Percentiles rank a stretch among this genome's conserved stretches.
phyloP scores from a whole-genome alignment of 2,797 vertebrate genomes.

The Oreochromis grahami region DNA sequence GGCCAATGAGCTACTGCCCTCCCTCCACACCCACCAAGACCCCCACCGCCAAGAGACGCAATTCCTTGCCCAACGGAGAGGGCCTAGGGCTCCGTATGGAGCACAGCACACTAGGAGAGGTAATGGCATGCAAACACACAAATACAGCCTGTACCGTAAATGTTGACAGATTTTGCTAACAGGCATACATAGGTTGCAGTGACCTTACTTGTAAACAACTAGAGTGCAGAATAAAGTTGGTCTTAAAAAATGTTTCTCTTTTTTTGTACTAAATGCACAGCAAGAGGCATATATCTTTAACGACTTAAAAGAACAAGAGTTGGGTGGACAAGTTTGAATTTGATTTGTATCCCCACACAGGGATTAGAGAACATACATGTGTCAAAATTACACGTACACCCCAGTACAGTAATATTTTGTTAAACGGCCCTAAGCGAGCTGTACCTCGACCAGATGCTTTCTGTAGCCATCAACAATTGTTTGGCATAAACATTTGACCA shows the following conservation, averaged over 20 bases:
- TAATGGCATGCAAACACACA: background rate
- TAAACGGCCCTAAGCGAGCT: background rate
- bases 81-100: slow-evolving; percentile 73
- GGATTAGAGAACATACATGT: background rate
- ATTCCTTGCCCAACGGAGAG: slow-evolving; percentile 91
- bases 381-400: background rate
- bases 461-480: background rate
- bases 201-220: background rate
- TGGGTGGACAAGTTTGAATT: background rate
- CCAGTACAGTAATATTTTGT: background rate
- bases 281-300: background rate
- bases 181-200: background rate
- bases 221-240: background rate
- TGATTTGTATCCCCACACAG: background rate
- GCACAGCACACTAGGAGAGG: slow-evolving; percentile 48
- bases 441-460: background rate
- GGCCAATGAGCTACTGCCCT: slow-evolving; percentile 76
- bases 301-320: background rate
- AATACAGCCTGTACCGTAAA: background rate
- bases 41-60: slow-evolving; percentile 83
- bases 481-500: background rate
- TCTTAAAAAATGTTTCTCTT: background rate
- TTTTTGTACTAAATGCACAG: background rate
- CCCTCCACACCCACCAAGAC: slow-evolving; percentile 85
- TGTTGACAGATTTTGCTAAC: background rate